Evolutionary conservation across 2,888 invertebrate species (phyloP).

Genomic region (Trissonchulus sp.): DNA sequence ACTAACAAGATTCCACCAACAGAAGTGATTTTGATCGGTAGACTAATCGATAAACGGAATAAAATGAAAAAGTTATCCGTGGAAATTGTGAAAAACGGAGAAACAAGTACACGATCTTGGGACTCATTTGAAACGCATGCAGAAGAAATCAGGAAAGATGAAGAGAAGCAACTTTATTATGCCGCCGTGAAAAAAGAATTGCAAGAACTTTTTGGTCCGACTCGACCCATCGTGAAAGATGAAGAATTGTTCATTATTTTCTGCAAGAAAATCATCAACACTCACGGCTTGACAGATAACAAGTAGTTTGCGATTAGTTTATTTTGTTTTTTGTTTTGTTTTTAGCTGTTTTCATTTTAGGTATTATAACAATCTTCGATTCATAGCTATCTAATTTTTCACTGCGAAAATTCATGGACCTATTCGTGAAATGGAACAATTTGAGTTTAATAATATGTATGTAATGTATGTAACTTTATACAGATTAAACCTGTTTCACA

Average conservation of each 20-base stretch:
- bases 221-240: not conserved
- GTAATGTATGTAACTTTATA: too few relatives aligned
- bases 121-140: not conserved
- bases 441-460: too few relatives aligned
- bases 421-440: too few relatives aligned
- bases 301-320: too few relatives aligned
- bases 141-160: not conserved
- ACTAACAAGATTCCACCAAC: not conserved
- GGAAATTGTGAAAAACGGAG: not conserved
- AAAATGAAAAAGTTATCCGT: not conserved
- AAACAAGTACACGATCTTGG: not conserved
- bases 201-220: not conserved
- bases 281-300: not conserved
- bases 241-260: constrained; percentile 19
- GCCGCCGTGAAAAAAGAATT: not conserved
- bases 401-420: too few relatives aligned
- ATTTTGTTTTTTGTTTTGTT: too few relatives aligned
- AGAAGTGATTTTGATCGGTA: not conserved
- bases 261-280: constrained; percentile 18
- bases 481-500: too few relatives aligned
- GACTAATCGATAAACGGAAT: not conserved
- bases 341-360: too few relatives aligned
- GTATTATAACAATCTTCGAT: too few relatives aligned
- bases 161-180: not conserved
- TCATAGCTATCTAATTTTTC: too few relatives aligned